Evolutionary conservation across 2,888 invertebrate genomes (phyloP).

Genomic region (Chaetogeoica ovagalla): DNA sequence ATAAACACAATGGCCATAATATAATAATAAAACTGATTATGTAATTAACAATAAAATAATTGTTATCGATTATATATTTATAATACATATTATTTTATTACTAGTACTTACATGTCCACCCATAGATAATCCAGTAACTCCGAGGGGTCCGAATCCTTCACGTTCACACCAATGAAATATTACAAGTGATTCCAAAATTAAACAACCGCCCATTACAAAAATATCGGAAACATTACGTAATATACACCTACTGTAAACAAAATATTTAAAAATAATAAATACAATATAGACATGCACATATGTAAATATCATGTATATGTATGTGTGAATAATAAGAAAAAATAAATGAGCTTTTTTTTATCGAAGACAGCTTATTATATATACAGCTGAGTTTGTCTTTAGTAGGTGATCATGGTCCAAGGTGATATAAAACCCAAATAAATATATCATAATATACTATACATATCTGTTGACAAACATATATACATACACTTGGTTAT

Average conservation of each 20-base stretch:
- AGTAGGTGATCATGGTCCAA: too few relatives aligned
- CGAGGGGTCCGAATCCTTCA: constrained; percentile 88
- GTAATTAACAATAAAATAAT: too few relatives aligned
- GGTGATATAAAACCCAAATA: too few relatives aligned
- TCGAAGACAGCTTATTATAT: too few relatives aligned
- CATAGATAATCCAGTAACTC: constrained; percentile 95
- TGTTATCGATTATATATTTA: background rate
- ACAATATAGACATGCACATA: background rate
- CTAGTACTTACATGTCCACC: constrained; percentile 85
- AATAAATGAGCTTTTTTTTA: too few relatives aligned
- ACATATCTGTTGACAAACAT: background rate
- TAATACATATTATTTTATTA: background rate
- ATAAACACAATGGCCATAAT: too few relatives aligned
- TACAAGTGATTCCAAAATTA: constrained; percentile 89
- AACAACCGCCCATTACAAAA: constrained; percentile 97
- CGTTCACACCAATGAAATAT: constrained; percentile 92
- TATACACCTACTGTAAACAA: constrained; percentile 74
- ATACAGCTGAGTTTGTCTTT: too few relatives aligned
- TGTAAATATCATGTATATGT: too few relatives aligned
- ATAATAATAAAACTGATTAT: too few relatives aligned
- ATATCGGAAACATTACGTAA: constrained; percentile 95
- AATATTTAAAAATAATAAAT: background rate
- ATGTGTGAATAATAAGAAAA: too few relatives aligned
- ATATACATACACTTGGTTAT: constrained; percentile 74
- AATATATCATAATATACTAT: too few relatives aligned